These are phyloP conservation scores for Andrena minutula DNA, from an alignment of 2,888 invertebrate species.

Conservation along the genomic window DNA sequence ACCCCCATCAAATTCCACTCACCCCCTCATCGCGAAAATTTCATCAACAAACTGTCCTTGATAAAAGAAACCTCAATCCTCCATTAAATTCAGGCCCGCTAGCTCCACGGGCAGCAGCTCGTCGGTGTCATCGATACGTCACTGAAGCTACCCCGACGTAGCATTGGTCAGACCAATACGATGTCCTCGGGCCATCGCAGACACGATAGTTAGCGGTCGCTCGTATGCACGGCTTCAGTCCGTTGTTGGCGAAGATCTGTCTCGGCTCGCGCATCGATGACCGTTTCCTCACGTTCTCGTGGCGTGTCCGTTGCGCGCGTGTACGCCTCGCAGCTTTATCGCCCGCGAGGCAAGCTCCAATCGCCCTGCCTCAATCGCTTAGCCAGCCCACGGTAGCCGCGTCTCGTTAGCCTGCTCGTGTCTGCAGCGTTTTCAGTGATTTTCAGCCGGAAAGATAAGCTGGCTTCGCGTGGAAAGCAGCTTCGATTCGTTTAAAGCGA, in stretches of 20 bases:
- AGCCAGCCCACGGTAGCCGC: no score
- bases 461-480: no score
- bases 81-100: background rate
- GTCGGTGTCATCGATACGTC: conserved; percentile 38
- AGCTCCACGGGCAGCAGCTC: background rate
- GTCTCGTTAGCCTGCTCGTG: no score
- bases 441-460: no score
- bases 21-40: no score
- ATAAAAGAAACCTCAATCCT: background rate
- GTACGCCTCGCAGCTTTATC: conserved; percentile 12
- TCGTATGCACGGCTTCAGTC: conserved; percentile 62
- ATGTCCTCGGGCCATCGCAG: conserved; percentile 31
- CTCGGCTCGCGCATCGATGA: conserved; percentile 35
- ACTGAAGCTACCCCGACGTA: conserved; percentile 43
- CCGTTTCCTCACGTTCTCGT: background rate
- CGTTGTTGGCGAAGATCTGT: conserved; percentile 48
- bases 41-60: no score
- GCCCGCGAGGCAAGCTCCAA: no score
- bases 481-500: no score
- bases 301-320: background rate
- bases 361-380: no score
- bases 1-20: no score
- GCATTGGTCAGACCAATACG: conserved; percentile 42
- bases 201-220: conserved; percentile 41
- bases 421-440: no score